Evolutionary conservation across 2,113 vertebrate genomes (phyloP).

Genomic region (Copsychus sechellarum): DNA sequence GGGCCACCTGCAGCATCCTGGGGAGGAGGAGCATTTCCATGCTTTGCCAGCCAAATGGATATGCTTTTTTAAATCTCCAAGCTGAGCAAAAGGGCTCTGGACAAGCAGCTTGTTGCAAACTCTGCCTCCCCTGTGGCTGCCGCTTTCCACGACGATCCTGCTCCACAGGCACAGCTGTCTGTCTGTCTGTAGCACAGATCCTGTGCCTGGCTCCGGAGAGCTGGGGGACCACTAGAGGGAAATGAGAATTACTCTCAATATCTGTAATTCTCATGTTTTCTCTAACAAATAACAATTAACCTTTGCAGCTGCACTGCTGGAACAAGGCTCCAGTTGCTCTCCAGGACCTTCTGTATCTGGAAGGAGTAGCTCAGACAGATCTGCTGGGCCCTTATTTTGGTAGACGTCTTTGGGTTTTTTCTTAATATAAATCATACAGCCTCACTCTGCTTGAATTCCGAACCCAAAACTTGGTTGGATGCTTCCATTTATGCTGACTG

Average conservation of each 20-base stretch:
- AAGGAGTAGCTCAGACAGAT: background rate
- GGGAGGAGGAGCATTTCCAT: background rate
- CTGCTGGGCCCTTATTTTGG: background rate
- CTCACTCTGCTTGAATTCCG: background rate
- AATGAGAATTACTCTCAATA: background rate
- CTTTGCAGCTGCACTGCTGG: background rate
- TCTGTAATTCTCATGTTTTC: background rate
- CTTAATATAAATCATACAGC: background rate
- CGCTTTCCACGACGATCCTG: accelerated
- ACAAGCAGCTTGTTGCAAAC: background rate
- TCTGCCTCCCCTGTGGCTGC: background rate
- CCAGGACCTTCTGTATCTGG: accelerated
- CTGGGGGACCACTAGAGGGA: slow-evolving; percentile 43
- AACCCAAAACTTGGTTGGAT: background rate
- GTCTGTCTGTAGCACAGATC: background rate
- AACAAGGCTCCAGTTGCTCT: accelerated
- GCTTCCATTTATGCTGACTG: background rate
- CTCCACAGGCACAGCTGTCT: accelerated
- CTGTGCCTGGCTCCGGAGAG: background rate
- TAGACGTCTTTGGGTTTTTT: accelerated
- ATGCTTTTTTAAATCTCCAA: background rate
- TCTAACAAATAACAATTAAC: background rate
- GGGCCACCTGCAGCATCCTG: background rate
- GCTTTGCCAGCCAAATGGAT: background rate
- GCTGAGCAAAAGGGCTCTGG: background rate